phyloP scores from a whole-genome alignment of 2,113 vertebrate genomes.

The Euleptes europaea region DNA sequence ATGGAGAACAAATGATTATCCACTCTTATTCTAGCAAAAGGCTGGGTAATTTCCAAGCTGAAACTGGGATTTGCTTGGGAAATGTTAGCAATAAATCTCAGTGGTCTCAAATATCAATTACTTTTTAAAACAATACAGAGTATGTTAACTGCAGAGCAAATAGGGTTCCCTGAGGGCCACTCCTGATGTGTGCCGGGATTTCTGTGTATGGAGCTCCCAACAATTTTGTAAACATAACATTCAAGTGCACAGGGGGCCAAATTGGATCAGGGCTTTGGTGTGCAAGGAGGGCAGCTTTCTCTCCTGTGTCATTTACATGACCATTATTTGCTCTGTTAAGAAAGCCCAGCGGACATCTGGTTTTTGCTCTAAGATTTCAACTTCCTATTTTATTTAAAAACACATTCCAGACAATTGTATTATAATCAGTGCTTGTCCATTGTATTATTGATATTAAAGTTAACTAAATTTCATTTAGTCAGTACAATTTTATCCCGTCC shows the following conservation, averaged over 20 bases:
- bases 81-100: constrained; percentile 13
- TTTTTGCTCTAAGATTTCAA: background rate
- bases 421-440: background rate
- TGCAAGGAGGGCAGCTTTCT: no score
- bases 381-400: background rate
- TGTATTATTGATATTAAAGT: constrained; percentile 10
- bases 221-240: no score
- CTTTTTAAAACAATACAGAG: background rate
- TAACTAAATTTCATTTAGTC: background rate
- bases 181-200: no score
- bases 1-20: background rate
- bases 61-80: constrained; percentile 24
- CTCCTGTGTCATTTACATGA: no score
- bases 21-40: constrained; percentile 4
- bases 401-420: background rate
- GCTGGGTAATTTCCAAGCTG: background rate
- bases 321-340: no score
- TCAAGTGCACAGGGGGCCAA: no score
- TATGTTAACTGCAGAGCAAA: background rate
- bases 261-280: no score
- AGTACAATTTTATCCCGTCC: no score
- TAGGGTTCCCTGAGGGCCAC: background rate
- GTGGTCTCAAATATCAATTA: background rate
- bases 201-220: no score
- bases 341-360: no score